Base-by-base conservation (phyloP, 2,113 vertebrate species). In the Pao palembangensis region DNA sequence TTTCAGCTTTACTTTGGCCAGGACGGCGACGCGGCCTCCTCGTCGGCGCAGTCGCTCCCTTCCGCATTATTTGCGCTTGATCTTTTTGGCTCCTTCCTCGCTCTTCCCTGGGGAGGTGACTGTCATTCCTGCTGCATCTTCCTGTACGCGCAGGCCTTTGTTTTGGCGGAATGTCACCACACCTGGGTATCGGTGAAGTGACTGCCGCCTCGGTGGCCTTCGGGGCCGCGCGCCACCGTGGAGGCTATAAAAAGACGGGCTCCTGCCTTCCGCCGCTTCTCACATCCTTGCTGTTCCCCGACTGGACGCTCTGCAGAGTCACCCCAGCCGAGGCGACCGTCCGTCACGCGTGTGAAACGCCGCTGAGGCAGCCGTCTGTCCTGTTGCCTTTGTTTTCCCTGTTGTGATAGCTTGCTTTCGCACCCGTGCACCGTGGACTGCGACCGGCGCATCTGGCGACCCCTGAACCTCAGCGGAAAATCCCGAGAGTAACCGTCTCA, bases 291-390 rank as follows among this genome's bases (percentile, higher is more conserved):
- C 46, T 55, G 12, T 83, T 54, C 65, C 67, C 64, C 61, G 64
- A 62, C 82, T 42, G 46, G 6, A 6, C 50, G 70, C 73, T 55
- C 73, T 28, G 56, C 73, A 63, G 63, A 66, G 55, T 79, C 72
- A 66, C 79, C 80, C 83, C 78, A 83, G 82, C 89, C 89, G 80
- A 84, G 81, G 71, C 63, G 54, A 67, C 57, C 41, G 82, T 88
- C 86, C 66, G 73, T 84, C 75, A 78, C 82, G 87, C 81, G 71
- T 80, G 80, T 87, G 82, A 81, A 85, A 81, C 81, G 69, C 67
- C 84, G 79, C 81, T 82, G 78, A 50, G 54, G 56, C 76, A 73
- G 81, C 88, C 88, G 89, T 90, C 88, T 91, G 90, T 87, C 84
- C 84, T 65, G 58, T 31, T 77, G 58, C 55, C 75, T 84, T 80